These are phyloP conservation scores for Glareola pratincola DNA, from an alignment of 2,113 vertebrate genomes.

Conservation along the genomic window DNA sequence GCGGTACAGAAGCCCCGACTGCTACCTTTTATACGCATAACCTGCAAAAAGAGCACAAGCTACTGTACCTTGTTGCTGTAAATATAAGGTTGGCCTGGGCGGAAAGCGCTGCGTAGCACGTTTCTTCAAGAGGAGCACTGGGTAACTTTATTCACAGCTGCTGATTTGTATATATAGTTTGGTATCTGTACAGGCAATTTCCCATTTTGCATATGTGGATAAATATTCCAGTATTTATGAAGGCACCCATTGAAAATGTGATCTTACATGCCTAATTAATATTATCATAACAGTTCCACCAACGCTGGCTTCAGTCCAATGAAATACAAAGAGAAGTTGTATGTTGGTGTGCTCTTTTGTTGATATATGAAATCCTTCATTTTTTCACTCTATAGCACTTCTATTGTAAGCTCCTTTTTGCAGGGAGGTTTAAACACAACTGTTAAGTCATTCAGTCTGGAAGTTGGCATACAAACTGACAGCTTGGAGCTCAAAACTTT, in stretches of 20 bases:
- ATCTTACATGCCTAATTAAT: slow-evolving; percentile 56
- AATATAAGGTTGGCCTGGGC: not conserved
- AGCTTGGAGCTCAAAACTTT: slow-evolving; percentile 30
- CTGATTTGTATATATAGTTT: not conserved
- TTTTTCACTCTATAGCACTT: slow-evolving; percentile 38
- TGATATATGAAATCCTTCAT: slow-evolving; percentile 18
- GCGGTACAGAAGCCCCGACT: not conserved
- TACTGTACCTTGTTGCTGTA: not conserved
- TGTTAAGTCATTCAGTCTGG: slow-evolving; percentile 36
- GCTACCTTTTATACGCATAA: rapidly evolving
- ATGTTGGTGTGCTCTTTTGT: slow-evolving; percentile 43
- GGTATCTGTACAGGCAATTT: not conserved
- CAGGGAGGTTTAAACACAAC: not conserved
- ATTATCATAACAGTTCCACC: slow-evolving; percentile 44
- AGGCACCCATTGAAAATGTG: slow-evolving; percentile 43
- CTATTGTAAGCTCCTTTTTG: slow-evolving; percentile 25
- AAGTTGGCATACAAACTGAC: slow-evolving; percentile 29
- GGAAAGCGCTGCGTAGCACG: not conserved
- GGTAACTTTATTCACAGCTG: not conserved
- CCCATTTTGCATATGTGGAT: not conserved
- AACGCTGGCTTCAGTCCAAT: not conserved
- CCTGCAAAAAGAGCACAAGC: not conserved
- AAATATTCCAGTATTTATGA: slow-evolving; percentile 13
- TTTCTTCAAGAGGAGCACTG: not conserved
- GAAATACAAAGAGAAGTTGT: slow-evolving; percentile 52